Conservation (phyloP, 2,113 vertebrate genomes). For the Sinocyclocheilus anophthalmus region DNA sequence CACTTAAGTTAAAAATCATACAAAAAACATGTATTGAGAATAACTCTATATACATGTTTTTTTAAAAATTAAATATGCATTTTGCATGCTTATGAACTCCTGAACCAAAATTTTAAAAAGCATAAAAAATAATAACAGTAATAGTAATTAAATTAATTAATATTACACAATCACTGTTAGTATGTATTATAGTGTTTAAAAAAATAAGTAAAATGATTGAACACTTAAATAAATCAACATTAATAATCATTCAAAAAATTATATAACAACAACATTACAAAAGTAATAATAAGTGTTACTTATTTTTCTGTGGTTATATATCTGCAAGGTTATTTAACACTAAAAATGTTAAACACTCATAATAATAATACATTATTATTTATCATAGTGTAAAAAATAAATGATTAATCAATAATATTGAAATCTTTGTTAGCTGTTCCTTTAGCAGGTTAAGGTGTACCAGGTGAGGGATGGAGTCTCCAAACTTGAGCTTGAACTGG, state of each 20-base stretch:
- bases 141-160: not conserved
- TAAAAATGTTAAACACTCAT: not conserved
- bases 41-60: no score
- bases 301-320: no score
- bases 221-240: no score
- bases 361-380: not conserved
- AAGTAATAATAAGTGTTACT: no score
- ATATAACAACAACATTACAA: no score
- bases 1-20: no score
- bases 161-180: not conserved
- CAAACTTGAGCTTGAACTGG: slow-evolving; percentile 89
- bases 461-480: slow-evolving; percentile 88
- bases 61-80: not conserved
- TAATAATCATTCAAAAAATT: no score
- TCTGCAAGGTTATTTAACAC: no score
- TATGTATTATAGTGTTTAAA: not conserved
- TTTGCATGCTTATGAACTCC: not conserved
- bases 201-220: not conserved
- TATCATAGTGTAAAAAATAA: no score
- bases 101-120: not conserved
- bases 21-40: no score
- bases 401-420: no score
- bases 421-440: no score
- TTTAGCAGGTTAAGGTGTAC: slow-evolving; percentile 63
- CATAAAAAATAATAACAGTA: not conserved